Evolutionary conservation across 2,888 invertebrate species (phyloP).

Genomic region (Synergus laeviventris): DNA sequence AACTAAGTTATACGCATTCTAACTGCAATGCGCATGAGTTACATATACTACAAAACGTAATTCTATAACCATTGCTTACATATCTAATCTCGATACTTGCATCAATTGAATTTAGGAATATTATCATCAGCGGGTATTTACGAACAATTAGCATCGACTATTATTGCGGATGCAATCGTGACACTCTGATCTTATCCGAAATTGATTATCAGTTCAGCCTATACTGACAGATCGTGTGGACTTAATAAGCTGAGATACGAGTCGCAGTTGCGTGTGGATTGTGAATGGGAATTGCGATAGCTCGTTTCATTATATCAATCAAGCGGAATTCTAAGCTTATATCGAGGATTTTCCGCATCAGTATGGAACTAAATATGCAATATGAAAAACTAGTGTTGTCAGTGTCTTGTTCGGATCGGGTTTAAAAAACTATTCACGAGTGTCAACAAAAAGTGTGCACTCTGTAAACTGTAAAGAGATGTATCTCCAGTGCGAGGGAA

Average conservation of each 20-base stretch:
- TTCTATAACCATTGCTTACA: not conserved
- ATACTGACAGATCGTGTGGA: constrained; percentile 24
- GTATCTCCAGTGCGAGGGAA: not conserved
- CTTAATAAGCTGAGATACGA: constrained; percentile 20
- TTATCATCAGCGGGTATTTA: constrained; percentile 31
- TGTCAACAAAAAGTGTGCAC: not conserved
- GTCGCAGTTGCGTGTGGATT: constrained; percentile 41
- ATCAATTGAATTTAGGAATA: not conserved
- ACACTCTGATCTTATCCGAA: constrained; percentile 49
- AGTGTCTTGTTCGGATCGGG: not conserved
- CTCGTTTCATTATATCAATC: constrained; percentile 43
- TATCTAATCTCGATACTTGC: constrained; percentile 31
- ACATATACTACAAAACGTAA: not conserved
- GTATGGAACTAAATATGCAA: not conserved
- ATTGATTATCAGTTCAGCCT: constrained; percentile 49
- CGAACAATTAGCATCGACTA: constrained; percentile 50
- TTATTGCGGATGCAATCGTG: constrained; percentile 43
- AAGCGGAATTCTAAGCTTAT: not conserved
- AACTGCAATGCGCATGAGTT: not conserved
- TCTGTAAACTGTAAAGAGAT: too few relatives aligned
- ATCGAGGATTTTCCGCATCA: not conserved
- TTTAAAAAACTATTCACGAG: not conserved
- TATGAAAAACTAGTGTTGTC: not conserved
- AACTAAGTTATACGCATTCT: not conserved
- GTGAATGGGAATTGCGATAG: constrained; percentile 42